These are phyloP conservation scores for Micrasema longulum DNA, from an alignment of 1,140 invertebrate species.

Conservation along the genomic window DNA sequence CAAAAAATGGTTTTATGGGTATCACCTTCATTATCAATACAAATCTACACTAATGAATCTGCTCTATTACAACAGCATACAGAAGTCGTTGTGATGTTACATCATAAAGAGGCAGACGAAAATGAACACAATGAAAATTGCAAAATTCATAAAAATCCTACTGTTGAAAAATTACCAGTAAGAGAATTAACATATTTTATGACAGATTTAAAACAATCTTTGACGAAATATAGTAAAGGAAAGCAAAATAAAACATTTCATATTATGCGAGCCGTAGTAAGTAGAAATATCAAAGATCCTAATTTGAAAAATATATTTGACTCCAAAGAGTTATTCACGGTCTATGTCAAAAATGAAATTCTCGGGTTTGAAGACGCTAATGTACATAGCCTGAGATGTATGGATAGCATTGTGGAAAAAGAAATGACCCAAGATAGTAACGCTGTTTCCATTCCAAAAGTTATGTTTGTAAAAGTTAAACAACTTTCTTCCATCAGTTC, in stretches of 20 bases:
- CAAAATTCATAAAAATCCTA: no score
- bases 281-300: background rate
- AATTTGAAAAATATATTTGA: conserved; percentile 22
- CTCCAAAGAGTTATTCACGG: conserved; percentile 61
- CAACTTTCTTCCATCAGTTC: background rate
- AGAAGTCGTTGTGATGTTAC: conserved; percentile 36
- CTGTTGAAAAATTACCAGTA: no score
- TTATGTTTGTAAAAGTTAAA: conserved; percentile 43
- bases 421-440: conserved; percentile 55
- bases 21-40: conserved; percentile 64
- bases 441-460: conserved; percentile 61
- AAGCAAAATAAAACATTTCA: conserved; percentile 5
- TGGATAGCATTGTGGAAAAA: conserved; percentile 57
- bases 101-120: no score
- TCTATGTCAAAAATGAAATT: conserved; percentile 63
- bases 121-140: no score
- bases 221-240: conserved; percentile 32
- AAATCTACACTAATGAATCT: conserved; percentile 49
- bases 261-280: conserved; percentile 31
- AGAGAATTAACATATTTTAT: conserved; percentile 25
- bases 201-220: conserved; percentile 17
- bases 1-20: conserved; percentile 71
- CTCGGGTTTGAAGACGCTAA: conserved; percentile 59
- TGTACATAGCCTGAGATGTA: conserved; percentile 60
- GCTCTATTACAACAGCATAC: conserved; percentile 46